phyloP scores from a whole-genome alignment of 2,888 invertebrate species.

The Tachina lurida region DNA sequence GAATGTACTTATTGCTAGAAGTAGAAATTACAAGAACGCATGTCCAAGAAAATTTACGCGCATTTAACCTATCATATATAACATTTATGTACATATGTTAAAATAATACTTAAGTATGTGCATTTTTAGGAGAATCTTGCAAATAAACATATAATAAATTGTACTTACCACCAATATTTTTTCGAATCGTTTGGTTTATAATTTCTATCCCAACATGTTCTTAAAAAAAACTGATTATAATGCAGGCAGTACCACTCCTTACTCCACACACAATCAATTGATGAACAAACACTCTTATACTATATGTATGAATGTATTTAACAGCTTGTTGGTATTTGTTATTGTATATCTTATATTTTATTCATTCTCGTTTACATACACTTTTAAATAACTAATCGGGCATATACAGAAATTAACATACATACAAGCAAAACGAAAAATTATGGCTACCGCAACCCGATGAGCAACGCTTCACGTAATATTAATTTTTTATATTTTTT shows the following conservation, averaged over 20 bases:
- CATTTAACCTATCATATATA: conserved; percentile 7
- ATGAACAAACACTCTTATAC: background rate
- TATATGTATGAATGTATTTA: conserved; percentile 17
- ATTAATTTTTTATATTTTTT: conserved; percentile 34
- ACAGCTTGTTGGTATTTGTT: conserved; percentile 47
- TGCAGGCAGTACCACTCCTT: conserved; percentile 68
- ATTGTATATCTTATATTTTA: conserved; percentile 60
- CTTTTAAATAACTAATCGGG: conserved; percentile 63
- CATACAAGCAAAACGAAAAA: conserved; percentile 32
- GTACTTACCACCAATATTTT: conserved; percentile 53
- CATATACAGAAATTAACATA: conserved; percentile 47
- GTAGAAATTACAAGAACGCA: conserved; percentile 47
- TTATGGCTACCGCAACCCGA: conserved; percentile 60
- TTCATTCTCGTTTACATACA: conserved; percentile 65
- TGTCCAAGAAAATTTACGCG: conserved; percentile 58
- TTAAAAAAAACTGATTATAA: conserved; percentile 54
- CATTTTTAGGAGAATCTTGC: background rate
- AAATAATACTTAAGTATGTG: background rate
- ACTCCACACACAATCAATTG: conserved; percentile 70
- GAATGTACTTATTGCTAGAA: background rate
- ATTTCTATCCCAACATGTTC: conserved; percentile 55
- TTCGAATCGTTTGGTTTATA: conserved; percentile 38
- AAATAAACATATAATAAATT: background rate
- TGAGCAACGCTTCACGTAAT: conserved; percentile 56
- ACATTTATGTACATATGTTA: conserved; percentile 23